Percentiles rank a stretch among this genome's conserved stretches.
These are phyloP conservation scores for Philhelius pedissequus DNA, from an alignment of 2,888 invertebrate species.

Conservation along the genomic window DNA sequence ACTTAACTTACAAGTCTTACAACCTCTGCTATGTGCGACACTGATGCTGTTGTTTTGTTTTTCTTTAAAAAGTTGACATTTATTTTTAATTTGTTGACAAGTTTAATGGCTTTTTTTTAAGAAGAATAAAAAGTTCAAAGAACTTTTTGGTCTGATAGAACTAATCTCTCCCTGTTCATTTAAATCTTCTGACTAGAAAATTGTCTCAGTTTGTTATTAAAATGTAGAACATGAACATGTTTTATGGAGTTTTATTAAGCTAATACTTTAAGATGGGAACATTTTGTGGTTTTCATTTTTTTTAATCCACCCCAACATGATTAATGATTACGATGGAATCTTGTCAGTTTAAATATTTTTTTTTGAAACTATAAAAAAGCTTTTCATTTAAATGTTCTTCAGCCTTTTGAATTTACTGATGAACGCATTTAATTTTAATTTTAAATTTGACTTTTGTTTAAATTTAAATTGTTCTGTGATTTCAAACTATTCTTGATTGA, in stretches of 20 bases:
- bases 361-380: background rate
- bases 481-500: background rate
- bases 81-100: constrained; percentile 18
- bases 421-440: background rate
- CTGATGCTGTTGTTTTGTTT: constrained; percentile 35
- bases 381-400: background rate
- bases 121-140: background rate
- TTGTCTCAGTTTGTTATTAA: no score
- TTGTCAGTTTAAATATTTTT: background rate
- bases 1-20: constrained; percentile 11
- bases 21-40: background rate
- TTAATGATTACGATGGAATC: background rate
- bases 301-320: background rate
- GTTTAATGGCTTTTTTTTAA: constrained; percentile 27
- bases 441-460: background rate
- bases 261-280: background rate
- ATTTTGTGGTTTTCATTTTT: background rate
- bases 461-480: background rate
- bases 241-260: background rate
- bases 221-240: background rate
- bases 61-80: constrained; percentile 4
- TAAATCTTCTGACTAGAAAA: background rate
- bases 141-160: background rate
- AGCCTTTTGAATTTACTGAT: background rate
- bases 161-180: background rate